Base-by-base conservation (phyloP, 2,888 invertebrate genomes). In the Metopia argyrocephala region DNA sequence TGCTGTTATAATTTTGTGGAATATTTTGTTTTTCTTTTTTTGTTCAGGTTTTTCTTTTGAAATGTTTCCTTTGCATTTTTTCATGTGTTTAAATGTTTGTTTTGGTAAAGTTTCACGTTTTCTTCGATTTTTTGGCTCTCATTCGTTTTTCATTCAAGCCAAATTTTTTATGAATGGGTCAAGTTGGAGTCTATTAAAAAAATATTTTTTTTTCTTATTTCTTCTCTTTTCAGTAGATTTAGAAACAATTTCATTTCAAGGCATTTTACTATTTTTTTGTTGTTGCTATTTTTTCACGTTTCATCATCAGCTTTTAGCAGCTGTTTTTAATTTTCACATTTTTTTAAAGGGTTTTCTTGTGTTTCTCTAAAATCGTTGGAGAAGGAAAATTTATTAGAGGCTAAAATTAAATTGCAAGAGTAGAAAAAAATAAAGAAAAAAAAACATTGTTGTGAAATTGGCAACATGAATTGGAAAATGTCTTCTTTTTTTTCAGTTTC, bases 81-180 rank as follows among this genome's bases (percentile, higher is more conserved):
- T 76, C 62, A 54, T 69, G 71, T 61, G 31, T 61, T 71, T 66
- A 0, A 46, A 61, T 38, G n/a, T 46, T 74, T 65, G 31, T 52
- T 52, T 52, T 45, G 23, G 5, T 20, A 31, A 15, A 27, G 45
- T 76, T 66, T 61, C 31, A 48, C 31, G 28, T 59, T 75, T 45
- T 61, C 45, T 50, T 65, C 1, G 5, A 27, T 25, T 9, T 76
- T 62, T 45, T 45, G 23, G 28, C 18, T 3, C 15, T 25, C 27
- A n/a, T 25, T 56, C 23, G n/a, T 18, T 31, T 61, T 70, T 66
- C 52, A 54, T 61, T 45, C 25, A 50, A 12, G 54, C 18, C 15
- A 46, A 70, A 70, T 78, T 69, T 54, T 75, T 66, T 78, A 70
- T 75, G 78, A 78, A 81, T 81, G 78, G 81, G 78, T 78, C 81